Percentiles rank a stretch among this genome's conserved stretches.
These are phyloP conservation scores for Lamprologus sp. DNA, from an alignment of 2,113 vertebrate species.

Conservation along the genomic window DNA sequence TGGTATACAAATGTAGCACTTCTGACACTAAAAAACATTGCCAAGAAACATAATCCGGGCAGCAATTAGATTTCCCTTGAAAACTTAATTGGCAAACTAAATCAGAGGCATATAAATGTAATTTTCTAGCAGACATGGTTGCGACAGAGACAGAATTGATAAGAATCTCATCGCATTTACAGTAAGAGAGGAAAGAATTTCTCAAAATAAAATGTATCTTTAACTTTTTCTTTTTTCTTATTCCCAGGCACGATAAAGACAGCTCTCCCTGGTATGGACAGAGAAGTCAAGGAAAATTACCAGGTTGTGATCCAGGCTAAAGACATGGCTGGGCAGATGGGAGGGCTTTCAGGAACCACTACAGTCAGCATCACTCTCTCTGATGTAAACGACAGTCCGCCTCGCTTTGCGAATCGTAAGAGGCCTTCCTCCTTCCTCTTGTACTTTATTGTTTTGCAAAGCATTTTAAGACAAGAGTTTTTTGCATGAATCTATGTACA, in stretches of 20 bases:
- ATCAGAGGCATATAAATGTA: background rate
- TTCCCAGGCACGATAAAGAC: slow-evolving; percentile 88
- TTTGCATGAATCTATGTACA: rapidly evolving
- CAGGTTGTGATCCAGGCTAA: slow-evolving; percentile 98
- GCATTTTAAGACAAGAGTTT: background rate
- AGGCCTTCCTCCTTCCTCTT: background rate
- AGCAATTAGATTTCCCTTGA: background rate
- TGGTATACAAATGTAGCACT: background rate
- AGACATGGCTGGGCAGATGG: slow-evolving; percentile 99
- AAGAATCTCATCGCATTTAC: background rate
- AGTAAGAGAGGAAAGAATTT: background rate
- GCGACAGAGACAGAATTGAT: background rate
- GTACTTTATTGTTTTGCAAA: background rate
- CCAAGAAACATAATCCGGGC: background rate
- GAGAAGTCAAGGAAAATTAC: slow-evolving; percentile 95
- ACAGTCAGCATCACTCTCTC: slow-evolving; percentile 91
- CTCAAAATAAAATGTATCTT: background rate
- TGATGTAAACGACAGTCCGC: slow-evolving; percentile 94
- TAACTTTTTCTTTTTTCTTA: background rate
- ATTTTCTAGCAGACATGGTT: background rate
- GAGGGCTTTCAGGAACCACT: slow-evolving; percentile 90
- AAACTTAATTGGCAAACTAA: background rate
- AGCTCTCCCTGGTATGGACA: slow-evolving; percentile 91
- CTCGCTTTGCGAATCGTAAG: slow-evolving; percentile 95
- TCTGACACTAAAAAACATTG: background rate